Evolutionary conservation across 2,888 invertebrate species (phyloP), one percentile per base, ranked within the genome.

Genomic region (Polietes domitor): DNA sequence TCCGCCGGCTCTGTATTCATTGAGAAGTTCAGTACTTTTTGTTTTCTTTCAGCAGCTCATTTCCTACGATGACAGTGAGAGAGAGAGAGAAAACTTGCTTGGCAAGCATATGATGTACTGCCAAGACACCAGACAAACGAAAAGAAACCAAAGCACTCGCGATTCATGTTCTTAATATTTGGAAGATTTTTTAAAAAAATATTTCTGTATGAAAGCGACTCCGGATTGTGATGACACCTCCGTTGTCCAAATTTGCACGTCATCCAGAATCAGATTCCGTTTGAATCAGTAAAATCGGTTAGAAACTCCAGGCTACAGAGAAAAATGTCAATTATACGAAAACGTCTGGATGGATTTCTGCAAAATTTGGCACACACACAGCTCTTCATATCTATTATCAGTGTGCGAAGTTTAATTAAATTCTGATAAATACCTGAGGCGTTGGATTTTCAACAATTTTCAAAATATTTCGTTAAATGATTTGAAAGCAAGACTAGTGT

Each of bases 111-210:
- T n/a, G n/a, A n/a, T n/a, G 81, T 81, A 81, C 73, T 75, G 58
- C 12, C 53, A 70, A 63, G 68, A 68, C 41, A 12, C 24, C n/a
- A 32, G 32, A 77, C 58, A 15, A 37, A 37, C 6, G 6, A 70
- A 77, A 17, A 47, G 50, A 5, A 41, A 26, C 7, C 41, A 24
- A 26, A 55, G 58, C 55, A 68, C 58, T 53, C 26, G 71, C 74
- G 43, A 58, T 77, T 77, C 55, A 82, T 75, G 75, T 72, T 80
- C 70, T 65, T 0, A 53, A 82, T 86, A 90, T 90, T 90, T 90
- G 89, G 89, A 89, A 86, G 88, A 87, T 83, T 88, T 88, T 91
- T 91, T 82, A 77, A 87, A 90, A 91, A 89, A 86, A 89, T 82
- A 84, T 89, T 91, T 90, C 19, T 53, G 55, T 77, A 82, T 80